phyloP scores from a whole-genome alignment of 2,888 invertebrate genomes.

The Osmoderma eremita region DNA sequence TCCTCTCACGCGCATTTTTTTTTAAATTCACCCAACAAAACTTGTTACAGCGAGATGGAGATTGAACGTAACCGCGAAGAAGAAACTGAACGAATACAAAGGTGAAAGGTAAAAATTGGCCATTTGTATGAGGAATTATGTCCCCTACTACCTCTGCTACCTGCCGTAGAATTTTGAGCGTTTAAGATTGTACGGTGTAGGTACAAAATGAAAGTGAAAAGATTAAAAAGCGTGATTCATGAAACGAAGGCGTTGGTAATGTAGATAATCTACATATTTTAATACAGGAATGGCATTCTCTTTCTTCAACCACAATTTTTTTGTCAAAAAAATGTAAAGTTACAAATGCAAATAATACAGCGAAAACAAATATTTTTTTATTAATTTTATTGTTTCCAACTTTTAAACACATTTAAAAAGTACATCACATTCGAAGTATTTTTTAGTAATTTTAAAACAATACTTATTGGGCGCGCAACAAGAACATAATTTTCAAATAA shows the following conservation, averaged over 20 bases:
- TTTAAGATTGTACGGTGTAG: neutral
- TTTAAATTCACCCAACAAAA: neutral
- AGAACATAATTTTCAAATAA: no score
- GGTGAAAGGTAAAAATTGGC: constrained; percentile 44
- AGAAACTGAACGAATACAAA: constrained; percentile 38
- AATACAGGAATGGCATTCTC: constrained; percentile 7
- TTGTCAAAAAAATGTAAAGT: no score
- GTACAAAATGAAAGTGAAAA: constrained; percentile 43
- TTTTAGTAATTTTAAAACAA: no score
- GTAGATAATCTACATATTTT: neutral
- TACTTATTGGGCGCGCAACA: no score
- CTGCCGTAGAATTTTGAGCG: constrained; percentile 21
- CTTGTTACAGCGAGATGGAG: neutral
- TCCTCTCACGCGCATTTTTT: constrained; percentile 45
- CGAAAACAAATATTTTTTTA: no score
- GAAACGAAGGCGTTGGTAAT: constrained; percentile 14
- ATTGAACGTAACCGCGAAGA: constrained; percentile 33
- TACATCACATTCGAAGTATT: no score
- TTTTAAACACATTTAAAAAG: no score
- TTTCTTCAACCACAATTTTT: no score
- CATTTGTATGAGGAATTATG: constrained; percentile 32
- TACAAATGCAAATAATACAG: no score
- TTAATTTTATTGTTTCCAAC: no score
- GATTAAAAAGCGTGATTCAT: constrained; percentile 29
- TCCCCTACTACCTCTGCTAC: constrained; percentile 37